phyloP scores from a whole-genome alignment of 2,113 vertebrate species.

The Microcebus murinus region DNA sequence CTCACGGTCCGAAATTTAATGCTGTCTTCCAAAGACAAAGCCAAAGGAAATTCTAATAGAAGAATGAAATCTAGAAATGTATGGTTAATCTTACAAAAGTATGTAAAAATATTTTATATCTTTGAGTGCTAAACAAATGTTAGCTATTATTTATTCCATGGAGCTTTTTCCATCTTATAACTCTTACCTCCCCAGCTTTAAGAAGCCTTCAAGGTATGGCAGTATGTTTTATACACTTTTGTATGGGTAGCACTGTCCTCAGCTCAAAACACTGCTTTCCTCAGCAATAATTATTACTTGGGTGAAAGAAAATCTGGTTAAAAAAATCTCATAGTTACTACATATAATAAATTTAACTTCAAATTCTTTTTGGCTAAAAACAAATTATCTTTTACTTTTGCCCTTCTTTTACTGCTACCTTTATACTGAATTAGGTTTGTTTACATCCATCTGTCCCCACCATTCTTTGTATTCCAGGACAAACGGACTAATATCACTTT shows the following conservation, averaged over 20 bases:
- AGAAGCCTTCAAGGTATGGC: neutral
- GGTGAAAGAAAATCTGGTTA: neutral
- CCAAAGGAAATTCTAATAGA: neutral
- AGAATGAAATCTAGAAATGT: neutral
- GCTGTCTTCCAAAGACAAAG: neutral
- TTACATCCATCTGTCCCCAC: neutral
- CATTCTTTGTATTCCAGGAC: neutral
- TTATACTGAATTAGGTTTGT: neutral
- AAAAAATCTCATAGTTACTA: neutral
- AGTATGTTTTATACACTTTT: neutral
- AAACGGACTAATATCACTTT: neutral
- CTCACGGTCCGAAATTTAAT: neutral
- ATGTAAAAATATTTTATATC: neutral
- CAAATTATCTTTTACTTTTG: neutral
- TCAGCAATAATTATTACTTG: neutral
- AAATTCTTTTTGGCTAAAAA: neutral
- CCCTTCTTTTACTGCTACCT: neutral
- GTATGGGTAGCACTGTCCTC: neutral
- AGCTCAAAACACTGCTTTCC: conserved; percentile 14
- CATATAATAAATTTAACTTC: neutral
- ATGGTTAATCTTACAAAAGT: conserved; percentile 4
- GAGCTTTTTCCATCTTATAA: neutral
- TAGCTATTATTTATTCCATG: neutral
- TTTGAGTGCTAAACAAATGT: neutral
- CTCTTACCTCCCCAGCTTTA: neutral